Evolutionary conservation across 2,797 vertebrate genomes (phyloP), one percentile per base, ranked within the genome.

Genomic region (Pseudomugil tenellus): DNA sequence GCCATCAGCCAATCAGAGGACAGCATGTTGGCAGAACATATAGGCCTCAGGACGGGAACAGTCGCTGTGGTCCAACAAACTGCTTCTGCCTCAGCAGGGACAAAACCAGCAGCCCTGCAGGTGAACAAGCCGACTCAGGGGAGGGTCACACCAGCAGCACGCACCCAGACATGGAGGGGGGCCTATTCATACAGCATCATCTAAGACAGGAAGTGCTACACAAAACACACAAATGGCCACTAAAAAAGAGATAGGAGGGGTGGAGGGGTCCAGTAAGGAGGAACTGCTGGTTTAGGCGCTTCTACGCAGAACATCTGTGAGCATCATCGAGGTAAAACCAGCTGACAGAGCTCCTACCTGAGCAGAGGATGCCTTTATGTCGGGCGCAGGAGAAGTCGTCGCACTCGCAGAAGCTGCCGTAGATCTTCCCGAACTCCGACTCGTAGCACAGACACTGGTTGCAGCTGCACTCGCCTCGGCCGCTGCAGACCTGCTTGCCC

Each of bases 341-440:
- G 10, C 10, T 35, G 34, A 10, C 34, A 9, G 31, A 0, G 11
- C 6, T 72, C 79, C 41, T 84, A 90, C 98, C 97, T 93, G 98
- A 98, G 93, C 98, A 99, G 66, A 99, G 96, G 74, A 96, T 69
- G 13, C 98, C 98, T 83, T 96, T 98, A 90, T 97, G 97, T n/a
- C 98, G 90, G 67, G 97, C 95, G 0, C 98, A 99, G 80, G 98
- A 98, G 92, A 99, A 99, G 94, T 98, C 96, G 5, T 99, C 97
- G 0, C 98, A 99, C 87, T 99, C 96, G 35, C 98, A 99, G 96
- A 95, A 99, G 66, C 93, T 89, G n/a, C 98, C 98, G 0, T 98
- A 99, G 88, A 99, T 98, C 89, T 96, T 96, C n/a, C 98, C 98
- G 0, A 99, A 99, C 90, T 98, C 98, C 0, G 97, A 99, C 88